Conservation (phyloP, 2,888 invertebrate genomes). For the Thera obeliscata region DNA sequence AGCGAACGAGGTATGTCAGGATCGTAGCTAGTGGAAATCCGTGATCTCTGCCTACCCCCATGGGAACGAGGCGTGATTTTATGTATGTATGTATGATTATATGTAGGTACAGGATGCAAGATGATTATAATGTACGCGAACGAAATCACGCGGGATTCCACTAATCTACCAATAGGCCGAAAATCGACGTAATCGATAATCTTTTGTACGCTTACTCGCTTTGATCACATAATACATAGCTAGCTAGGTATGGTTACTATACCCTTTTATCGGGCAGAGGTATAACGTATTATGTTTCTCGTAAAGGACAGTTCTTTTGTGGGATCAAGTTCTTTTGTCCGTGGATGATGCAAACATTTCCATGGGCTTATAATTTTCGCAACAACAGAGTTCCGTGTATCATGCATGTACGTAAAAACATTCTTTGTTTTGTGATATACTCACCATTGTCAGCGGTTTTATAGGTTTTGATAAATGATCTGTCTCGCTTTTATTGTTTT, state of each 20-base stretch:
- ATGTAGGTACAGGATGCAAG: too few relatives aligned
- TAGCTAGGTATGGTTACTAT: neutral
- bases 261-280: slow-evolving; percentile 18
- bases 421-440: neutral
- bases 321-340: slow-evolving; percentile 11
- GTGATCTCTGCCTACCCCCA: too few relatives aligned
- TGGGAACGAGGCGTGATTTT: too few relatives aligned
- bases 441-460: too few relatives aligned
- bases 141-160: neutral
- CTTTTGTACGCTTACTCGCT: slow-evolving; percentile 7
- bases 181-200: neutral
- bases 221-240: neutral
- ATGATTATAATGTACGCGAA: too few relatives aligned
- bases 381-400: slow-evolving; percentile 1
- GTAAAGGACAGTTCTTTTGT: slow-evolving; percentile 5
- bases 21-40: too few relatives aligned
- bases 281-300: slow-evolving; percentile 17
- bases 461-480: too few relatives aligned
- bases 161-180: neutral
- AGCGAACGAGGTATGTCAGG: too few relatives aligned
- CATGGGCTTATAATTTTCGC: neutral
- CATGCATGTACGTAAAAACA: slow-evolving; percentile 3
- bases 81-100: too few relatives aligned
- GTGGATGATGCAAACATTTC: slow-evolving; percentile 6
- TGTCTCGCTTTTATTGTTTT: too few relatives aligned